Evolutionary conservation across 2,888 invertebrate genomes (phyloP), one percentile per base, ranked within the genome.

Genomic region (Octonoba sinensis): DNA sequence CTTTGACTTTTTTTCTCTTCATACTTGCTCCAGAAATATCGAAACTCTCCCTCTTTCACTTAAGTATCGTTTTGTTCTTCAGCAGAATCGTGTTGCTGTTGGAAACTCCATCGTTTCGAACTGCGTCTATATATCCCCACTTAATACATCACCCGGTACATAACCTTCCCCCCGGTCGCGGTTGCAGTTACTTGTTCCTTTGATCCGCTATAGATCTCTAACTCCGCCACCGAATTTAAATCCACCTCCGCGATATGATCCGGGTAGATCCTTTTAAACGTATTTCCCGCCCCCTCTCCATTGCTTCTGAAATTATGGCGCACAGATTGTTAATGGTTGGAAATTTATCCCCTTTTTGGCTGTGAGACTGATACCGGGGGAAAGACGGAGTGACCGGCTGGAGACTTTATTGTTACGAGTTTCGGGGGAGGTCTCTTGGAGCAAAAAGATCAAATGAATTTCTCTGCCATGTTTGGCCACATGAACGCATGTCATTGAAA

Each of bases 311-410:
- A 79, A 79, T 79, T 79, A 79, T 73, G 66, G 79, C 79, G 79
- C 79, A 79, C 79, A 79, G 79, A 79, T 79, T 79, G 73, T 79
- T 79, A 79, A 79, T 79, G 79, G 79, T 73, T 56, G 67, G 79
- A 73, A 79, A 79, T 79, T 67, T 79, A 79, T 79, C 79, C 79
- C 73, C 60, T 70, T 49, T 6, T 36, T 36, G 36, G 54, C 60
- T 67, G 54, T 36, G 36, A 18, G 36, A 24, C 46, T 15, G 54
- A 54, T n/a, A 54, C 54, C 11, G 62, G 36, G 36, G 60, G 60
- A 66, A 72, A 79, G 79, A 79, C 73, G 79, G 27, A 79, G 79
- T 73, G 67, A 64, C 59, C 72, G 66, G 57, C 64, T 66, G 59
- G 54, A 47, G 65, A 36, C 72, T 73, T 79, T 79, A 79, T 79